Conservation (phyloP, 1,140 invertebrate species). For the Galleria mellonella region DNA sequence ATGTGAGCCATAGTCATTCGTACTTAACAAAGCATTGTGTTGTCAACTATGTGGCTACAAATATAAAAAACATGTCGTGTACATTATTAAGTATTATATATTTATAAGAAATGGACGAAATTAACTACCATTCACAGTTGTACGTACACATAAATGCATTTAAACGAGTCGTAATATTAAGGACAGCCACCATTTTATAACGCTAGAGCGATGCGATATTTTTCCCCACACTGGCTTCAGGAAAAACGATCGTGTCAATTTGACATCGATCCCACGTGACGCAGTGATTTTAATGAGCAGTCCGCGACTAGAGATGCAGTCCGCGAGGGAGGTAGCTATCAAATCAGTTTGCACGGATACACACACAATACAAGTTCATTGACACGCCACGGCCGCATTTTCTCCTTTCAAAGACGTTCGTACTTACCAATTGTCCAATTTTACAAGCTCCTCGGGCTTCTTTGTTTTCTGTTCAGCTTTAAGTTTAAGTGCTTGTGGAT, state of each 20-base stretch:
- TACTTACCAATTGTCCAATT: constrained; percentile 94
- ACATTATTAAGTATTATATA: constrained; percentile 29
- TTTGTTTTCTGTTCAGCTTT: constrained; percentile 92
- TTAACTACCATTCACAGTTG: constrained; percentile 21
- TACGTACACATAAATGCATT: constrained; percentile 47
- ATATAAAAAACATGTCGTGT: constrained; percentile 34
- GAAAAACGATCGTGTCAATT: constrained; percentile 74
- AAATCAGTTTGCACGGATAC: constrained; percentile 76
- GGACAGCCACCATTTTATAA: constrained; percentile 74
- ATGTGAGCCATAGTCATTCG: constrained; percentile 52
- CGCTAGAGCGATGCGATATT: constrained; percentile 68
- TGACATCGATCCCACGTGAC: constrained; percentile 79
- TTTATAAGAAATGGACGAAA: constrained; percentile 27
- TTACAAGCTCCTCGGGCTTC: constrained; percentile 94
- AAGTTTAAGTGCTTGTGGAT: constrained; percentile 89
- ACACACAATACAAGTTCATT: constrained; percentile 76
- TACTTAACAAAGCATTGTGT: constrained; percentile 67
- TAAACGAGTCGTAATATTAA: constrained; percentile 57
- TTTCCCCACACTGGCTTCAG: constrained; percentile 69
- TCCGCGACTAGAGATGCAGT: constrained; percentile 76
- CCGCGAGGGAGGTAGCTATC: constrained; percentile 76
- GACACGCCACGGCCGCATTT: constrained; percentile 75
- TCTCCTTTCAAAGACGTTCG: constrained; percentile 67
- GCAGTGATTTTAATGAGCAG: constrained; percentile 78
- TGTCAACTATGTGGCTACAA: constrained; percentile 34